phyloP scores from a whole-genome alignment of 2,113 vertebrate genomes.

The Sapayoa aenigma region DNA sequence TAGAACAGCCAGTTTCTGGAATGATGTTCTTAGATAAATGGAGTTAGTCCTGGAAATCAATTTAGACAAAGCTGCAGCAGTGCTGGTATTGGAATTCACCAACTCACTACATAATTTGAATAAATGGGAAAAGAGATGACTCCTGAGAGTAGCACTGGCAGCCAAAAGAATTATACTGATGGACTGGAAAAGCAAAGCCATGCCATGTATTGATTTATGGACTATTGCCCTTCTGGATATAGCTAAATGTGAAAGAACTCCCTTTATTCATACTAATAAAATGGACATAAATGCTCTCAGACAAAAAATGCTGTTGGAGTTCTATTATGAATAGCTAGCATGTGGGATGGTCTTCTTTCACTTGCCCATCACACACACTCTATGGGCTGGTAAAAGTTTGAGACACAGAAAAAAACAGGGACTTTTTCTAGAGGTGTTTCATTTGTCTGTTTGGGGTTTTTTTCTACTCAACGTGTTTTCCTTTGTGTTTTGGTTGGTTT shows the following conservation, averaged over 20 bases:
- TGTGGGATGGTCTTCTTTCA: neutral
- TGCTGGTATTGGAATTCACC: constrained; percentile 66
- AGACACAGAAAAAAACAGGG: neutral
- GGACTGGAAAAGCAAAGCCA: constrained; percentile 70
- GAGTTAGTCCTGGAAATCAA: constrained; percentile 69
- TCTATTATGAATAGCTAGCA: constrained; percentile 21
- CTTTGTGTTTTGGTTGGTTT: neutral
- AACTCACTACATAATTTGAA: constrained; percentile 68
- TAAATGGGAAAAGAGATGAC: constrained; percentile 69
- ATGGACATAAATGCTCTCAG: constrained; percentile 62
- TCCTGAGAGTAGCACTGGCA: constrained; percentile 63
- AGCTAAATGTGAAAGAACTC: constrained; percentile 69
- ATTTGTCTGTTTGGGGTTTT: neutral
- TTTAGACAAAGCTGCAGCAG: constrained; percentile 68
- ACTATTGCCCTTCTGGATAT: constrained; percentile 71
- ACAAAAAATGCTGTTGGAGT: constrained; percentile 42
- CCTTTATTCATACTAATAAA: constrained; percentile 72
- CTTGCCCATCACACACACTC: neutral
- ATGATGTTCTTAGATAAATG: constrained; percentile 64
- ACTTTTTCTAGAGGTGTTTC: neutral
- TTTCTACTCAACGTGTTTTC: neutral
- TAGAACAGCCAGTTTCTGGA: constrained; percentile 46
- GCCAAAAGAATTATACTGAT: constrained; percentile 73
- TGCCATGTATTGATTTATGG: constrained; percentile 71
- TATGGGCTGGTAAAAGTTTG: neutral